phyloP scores from a whole-genome alignment of 2,113 vertebrate genomes.

The Anhinga anhinga region DNA sequence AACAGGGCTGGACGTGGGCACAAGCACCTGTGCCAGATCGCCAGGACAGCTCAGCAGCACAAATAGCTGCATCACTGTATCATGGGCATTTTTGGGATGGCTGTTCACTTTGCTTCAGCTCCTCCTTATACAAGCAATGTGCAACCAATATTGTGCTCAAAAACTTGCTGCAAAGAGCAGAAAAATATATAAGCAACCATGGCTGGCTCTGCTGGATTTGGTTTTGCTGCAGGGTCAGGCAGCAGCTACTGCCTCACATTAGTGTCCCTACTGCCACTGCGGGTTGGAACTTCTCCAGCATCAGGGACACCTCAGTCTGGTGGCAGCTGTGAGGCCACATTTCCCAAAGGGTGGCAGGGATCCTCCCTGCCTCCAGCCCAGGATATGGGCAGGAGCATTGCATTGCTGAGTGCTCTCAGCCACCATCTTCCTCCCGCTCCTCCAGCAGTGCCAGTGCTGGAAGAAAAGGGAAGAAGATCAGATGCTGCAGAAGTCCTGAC shows the following conservation, averaged over 20 bases:
- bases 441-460: fast-evolving
- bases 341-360: not conserved
- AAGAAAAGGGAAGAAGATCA: not conserved
- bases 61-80: fast-evolving
- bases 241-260: not conserved
- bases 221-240: not conserved
- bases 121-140: fast-evolving
- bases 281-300: not conserved
- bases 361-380: not conserved
- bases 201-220: not conserved
- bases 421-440: not conserved
- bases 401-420: not conserved
- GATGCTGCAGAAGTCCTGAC: not conserved
- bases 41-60: not conserved
- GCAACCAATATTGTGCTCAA: fast-evolving
- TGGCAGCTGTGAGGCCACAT: not conserved
- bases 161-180: not conserved
- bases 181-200: not conserved
- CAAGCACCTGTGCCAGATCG: fast-evolving
- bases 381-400: not conserved
- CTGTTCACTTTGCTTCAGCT: not conserved
- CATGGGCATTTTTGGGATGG: not conserved
- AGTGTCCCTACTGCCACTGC: not conserved
- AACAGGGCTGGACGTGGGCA: not conserved
- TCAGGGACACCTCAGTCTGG: fast-evolving